phyloP scores from a whole-genome alignment of 2,888 invertebrate species.

The Drosophila testacea region DNA sequence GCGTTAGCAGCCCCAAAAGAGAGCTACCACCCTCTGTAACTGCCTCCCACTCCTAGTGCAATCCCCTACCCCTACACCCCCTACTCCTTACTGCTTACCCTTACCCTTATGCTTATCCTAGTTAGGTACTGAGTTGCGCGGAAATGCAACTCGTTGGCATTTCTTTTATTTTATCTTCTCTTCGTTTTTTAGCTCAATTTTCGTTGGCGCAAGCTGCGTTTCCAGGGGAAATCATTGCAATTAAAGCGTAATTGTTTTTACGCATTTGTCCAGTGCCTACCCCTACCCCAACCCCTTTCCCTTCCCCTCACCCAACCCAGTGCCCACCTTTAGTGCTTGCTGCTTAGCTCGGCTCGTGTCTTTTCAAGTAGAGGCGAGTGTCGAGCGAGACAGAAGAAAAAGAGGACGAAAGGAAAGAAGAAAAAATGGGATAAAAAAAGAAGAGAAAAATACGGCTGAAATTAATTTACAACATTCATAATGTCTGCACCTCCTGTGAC shows the following conservation, averaged over 20 bases:
- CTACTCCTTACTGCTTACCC: too few species aligned
- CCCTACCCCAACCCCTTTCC: not conserved
- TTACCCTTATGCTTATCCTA: not conserved
- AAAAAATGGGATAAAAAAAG: not conserved
- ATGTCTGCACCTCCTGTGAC: conserved; percentile 51
- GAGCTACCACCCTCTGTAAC: not conserved
- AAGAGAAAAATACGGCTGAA: conserved; percentile 44
- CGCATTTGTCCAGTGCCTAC: conserved; percentile 70
- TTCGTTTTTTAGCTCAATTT: conserved; percentile 57
- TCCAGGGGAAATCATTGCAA: conserved; percentile 83
- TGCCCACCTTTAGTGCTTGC: conserved; percentile 10
- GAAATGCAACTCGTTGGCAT: conserved; percentile 33
- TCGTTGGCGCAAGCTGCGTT: conserved; percentile 45
- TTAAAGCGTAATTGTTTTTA: conserved; percentile 84
- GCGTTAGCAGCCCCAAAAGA: conserved; percentile 19
- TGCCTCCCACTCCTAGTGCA: not conserved
- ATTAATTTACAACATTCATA: conserved; percentile 80
- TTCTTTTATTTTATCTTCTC: not conserved
- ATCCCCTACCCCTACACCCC: not conserved
- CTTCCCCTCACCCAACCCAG: not conserved
- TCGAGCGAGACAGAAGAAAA: conserved; percentile 7
- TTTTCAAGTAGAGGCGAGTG: conserved; percentile 58
- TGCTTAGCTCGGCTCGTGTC: conserved; percentile 70
- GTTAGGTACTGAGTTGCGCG: conserved; percentile 11
- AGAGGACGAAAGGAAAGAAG: not conserved